Base-by-base conservation (phyloP, 2,113 vertebrate genomes). In the Chionodraco myersi region DNA sequence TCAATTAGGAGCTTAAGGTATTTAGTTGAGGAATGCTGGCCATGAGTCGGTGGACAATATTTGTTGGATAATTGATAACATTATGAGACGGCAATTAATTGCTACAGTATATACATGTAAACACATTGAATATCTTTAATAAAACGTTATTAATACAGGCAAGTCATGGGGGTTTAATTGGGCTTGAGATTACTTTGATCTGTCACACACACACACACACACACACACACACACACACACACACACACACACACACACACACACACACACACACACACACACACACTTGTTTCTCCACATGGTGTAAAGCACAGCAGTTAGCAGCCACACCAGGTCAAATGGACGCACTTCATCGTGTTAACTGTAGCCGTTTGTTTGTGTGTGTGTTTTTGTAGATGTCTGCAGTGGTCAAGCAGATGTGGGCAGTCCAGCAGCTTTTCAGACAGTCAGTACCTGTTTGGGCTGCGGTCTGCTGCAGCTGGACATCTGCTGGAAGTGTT, bases 401-500 rank as follows among this genome's bases (percentile, higher is more conserved):
- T 87, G 83, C 89, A 60, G 85, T 79, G 86, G 91, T 87, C 86
- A 88, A 83, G 83, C 87, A 86, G 83, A 84, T 84, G 87, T 81
- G 81, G 82, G 79, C 61, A 77, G 89, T 77, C 77, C 87, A 89
- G 88, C 64, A 64, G 89, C 84, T 81, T 85, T 86, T 79, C 91
- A 92, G 90, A 92, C 92, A 89, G 85, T 71, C 87, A 72, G 80
- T 85, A 73, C 86, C 66, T 92, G 90, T 92, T 92, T 91, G 78
- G 72, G 67, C 87, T 88, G 69, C 5, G 71, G 88, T 90, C 75
- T 77, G 71, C 79, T 90, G 84, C 83, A 81, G 81, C 84, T 89
- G 87, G 86, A 90, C 88, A 83, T 86, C 69, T 84, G 83, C 83
- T 87, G 56, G 7, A 48, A 36, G 30, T 59, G 53, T 69, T 83